Evolutionary conservation across 2,888 invertebrate species (phyloP).

Genomic region (Molorchus minor): DNA sequence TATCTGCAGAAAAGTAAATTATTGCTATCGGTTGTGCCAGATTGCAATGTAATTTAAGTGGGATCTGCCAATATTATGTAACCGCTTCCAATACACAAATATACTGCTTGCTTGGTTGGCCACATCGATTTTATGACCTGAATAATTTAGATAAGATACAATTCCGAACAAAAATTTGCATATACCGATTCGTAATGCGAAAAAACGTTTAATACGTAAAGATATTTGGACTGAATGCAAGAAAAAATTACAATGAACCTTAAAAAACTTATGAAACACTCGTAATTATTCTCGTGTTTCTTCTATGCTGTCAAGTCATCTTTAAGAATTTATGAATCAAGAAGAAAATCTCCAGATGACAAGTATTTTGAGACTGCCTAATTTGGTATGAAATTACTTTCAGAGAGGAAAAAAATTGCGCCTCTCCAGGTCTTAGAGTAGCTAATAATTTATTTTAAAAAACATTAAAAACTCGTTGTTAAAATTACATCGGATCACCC

Average conservation of each 20-base stretch:
- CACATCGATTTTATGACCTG: constrained; percentile 7
- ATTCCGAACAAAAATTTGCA: neutral
- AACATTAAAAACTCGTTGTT: neutral
- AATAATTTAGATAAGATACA: constrained; percentile 1
- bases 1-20: constrained; percentile 24
- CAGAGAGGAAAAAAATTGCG: neutral
- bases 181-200: no score
- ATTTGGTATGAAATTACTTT: neutral
- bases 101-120: neutral
- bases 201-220: no score
- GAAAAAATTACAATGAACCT: no score
- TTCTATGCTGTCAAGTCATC: neutral
- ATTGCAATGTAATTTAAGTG: constrained; percentile 22
- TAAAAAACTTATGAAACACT: no score
- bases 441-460: neutral
- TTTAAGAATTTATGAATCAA: neutral
- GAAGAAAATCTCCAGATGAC: neutral
- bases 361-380: neutral
- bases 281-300: no score
- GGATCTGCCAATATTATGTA: constrained; percentile 15
- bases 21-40: constrained; percentile 16
- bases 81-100: constrained; percentile 10
- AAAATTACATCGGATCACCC: neutral
- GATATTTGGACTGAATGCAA: no score
- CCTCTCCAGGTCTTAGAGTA: neutral